These are phyloP conservation scores for Cepphus grylle DNA, from an alignment of 2,113 vertebrate species.

Conservation along the genomic window DNA sequence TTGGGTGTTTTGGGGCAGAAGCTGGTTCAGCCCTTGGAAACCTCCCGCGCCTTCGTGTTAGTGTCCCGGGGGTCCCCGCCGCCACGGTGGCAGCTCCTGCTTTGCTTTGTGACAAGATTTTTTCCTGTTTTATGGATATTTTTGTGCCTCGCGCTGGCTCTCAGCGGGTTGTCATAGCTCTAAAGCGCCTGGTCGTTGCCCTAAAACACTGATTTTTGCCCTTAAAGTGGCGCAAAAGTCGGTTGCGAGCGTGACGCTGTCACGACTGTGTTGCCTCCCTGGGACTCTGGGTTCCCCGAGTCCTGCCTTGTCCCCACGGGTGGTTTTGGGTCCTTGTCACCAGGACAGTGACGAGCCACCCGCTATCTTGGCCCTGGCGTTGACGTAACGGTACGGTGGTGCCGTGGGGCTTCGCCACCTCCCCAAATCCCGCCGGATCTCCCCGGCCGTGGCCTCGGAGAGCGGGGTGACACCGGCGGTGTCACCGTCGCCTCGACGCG, in stretches of 20 bases:
- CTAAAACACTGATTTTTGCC: neutral
- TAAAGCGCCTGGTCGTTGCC: neutral
- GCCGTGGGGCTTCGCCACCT: fast-evolving
- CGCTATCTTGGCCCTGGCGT: fast-evolving
- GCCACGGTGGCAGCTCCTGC: fast-evolving
- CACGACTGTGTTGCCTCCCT: neutral
- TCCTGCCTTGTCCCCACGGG: neutral
- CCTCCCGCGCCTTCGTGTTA: fast-evolving
- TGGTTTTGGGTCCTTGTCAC: neutral
- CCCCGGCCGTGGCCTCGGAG: neutral
- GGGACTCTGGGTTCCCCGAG: neutral
- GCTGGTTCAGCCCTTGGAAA: neutral
- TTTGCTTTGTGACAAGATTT: neutral
- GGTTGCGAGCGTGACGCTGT: fast-evolving
- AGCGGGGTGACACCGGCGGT: neutral
- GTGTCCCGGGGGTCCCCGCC: neutral
- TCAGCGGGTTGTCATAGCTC: fast-evolving
- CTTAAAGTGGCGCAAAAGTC: neutral
- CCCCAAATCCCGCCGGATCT: neutral
- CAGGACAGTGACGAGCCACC: fast-evolving
- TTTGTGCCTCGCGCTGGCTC: fast-evolving
- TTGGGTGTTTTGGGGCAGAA: neutral
- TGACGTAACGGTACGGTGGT: neutral
- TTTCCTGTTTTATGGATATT: neutral
- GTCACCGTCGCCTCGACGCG: neutral